Evolutionary conservation across 1,140 invertebrate genomes (phyloP).

Genomic region (Drosophila busckii): DNA sequence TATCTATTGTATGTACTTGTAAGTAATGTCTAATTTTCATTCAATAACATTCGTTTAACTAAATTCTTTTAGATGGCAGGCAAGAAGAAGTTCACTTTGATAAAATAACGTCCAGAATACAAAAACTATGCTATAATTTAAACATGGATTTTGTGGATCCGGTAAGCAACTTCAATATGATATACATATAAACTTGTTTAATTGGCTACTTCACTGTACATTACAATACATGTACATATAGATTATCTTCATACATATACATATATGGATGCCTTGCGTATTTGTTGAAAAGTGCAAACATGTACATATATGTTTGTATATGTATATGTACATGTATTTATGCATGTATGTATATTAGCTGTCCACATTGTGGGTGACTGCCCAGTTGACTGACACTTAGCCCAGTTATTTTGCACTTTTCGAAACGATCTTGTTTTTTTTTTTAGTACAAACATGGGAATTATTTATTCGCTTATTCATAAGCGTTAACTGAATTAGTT

Average conservation of each 20-base stretch:
- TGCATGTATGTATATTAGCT: constrained; percentile 14
- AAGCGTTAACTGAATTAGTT: constrained; percentile 27
- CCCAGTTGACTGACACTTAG: too few relatives aligned
- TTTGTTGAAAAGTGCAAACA: neutral
- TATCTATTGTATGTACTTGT: neutral
- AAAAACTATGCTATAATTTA: constrained; percentile 96
- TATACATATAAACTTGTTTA: neutral
- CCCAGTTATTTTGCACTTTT: too few relatives aligned
- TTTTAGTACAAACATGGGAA: constrained; percentile 18
- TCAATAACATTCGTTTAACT: too few relatives aligned
- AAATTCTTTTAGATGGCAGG: constrained; percentile 85
- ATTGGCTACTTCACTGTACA: neutral
- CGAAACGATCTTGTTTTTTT: too few relatives aligned
- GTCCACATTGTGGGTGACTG: neutral
- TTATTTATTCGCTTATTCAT: constrained; percentile 36
- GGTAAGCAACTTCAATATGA: constrained; percentile 81
- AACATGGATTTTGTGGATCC: constrained; percentile 98
- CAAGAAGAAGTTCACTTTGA: constrained; percentile 97
- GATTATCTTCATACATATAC: constrained; percentile 1
- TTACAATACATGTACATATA: constrained; percentile 1
- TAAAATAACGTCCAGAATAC: constrained; percentile 97
- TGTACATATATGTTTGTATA: neutral
- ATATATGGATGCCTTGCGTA: neutral
- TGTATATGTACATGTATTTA: neutral
- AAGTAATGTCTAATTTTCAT: too few relatives aligned